Base-by-base conservation (phyloP, 2,113 vertebrate species). In the Pteropus alecto region DNA sequence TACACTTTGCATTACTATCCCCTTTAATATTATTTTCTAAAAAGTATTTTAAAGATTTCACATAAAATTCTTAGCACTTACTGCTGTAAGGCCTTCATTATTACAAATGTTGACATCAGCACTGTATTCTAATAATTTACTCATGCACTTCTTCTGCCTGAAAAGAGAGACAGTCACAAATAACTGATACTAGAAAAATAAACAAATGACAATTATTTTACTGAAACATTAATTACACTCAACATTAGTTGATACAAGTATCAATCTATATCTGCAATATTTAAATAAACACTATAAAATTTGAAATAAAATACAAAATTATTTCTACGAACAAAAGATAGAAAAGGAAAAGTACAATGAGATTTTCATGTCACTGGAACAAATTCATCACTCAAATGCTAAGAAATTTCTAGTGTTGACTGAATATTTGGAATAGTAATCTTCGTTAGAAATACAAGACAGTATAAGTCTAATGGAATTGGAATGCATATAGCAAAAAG, bases 41-140 rank as follows among this genome's bases (percentile, higher is more conserved):
- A 93, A 85, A 51, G 8, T 26, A 92, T 26, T 87, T 90, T 92
- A 30, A 51, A 89, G 90, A n/a, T 81, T 30, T 56, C 58, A 86
- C 13, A 93, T 6, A 94, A 93, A 97, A 97, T 58, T 81, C 93
- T 81, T 9, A 96, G 70, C 43, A 99, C 99, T 99, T 99, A 99
- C 99, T 97, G 99, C 99, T 87, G 99, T 99, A 96, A 99, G 98
- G 41, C 99, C 99, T 98, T 99, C 99, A 68, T 99, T 99, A 98
- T 99, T 99, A 98, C 99, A 99, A 98, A 99, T 99, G 98, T 99
- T 99, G 97, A 99, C 99, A 98, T 99, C 99, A 38, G 99, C 99
- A 95, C 99, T 99, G 97, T 99, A 99, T 95, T 99, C 99, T 98
- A 99, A 89, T 28, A 99, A 98, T 97, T 99, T 99, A 94, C 99